Evolutionary conservation across 1,140 invertebrate genomes (phyloP).

Genomic region (Antheraea pernyi): DNA sequence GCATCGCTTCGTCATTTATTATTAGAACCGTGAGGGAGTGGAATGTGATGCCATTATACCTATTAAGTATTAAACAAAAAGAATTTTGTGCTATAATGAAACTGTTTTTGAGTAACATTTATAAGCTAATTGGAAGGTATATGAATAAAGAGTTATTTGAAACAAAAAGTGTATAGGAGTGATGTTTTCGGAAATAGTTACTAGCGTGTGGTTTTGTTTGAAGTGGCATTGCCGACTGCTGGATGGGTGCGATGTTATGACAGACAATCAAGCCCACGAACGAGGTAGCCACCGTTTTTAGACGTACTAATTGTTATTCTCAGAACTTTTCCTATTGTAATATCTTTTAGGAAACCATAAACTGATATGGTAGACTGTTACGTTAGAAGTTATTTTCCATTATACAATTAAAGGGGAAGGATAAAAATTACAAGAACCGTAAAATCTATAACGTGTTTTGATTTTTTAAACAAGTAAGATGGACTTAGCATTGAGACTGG

Average conservation of each 20-base stretch:
- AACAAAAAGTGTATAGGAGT: background rate
- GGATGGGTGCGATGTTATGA: slow-evolving; percentile 33
- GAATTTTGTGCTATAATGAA: too few relatives aligned
- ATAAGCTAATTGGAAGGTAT: background rate
- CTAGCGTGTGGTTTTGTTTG: slow-evolving; percentile 31
- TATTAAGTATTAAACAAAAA: too few relatives aligned
- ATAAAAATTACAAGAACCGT: too few relatives aligned
- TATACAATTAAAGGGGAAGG: background rate
- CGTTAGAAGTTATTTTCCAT: background rate
- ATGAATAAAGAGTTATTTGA: background rate
- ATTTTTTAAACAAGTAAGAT: too few relatives aligned
- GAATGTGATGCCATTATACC: too few relatives aligned
- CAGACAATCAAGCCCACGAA: slow-evolving; percentile 28
- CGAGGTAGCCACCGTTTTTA: slow-evolving; percentile 22
- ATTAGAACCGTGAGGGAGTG: too few relatives aligned
- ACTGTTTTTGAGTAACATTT: background rate
- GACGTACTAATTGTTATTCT: slow-evolving; percentile 4
- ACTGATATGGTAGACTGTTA: background rate
- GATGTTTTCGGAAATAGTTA: slow-evolving; percentile 25
- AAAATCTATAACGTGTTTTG: too few relatives aligned
- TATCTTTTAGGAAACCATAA: background rate
- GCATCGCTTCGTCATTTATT: too few relatives aligned
- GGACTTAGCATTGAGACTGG: too few relatives aligned
- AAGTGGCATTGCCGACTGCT: slow-evolving; percentile 28
- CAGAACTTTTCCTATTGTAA: slow-evolving; percentile 2